A percentile compares a stretch with the other conserved stretches of the same genome.
These are phyloP conservation scores for Enteromius trimaculatus DNA, from an alignment of 2,797 vertebrate genomes.

Conservation along the genomic window DNA sequence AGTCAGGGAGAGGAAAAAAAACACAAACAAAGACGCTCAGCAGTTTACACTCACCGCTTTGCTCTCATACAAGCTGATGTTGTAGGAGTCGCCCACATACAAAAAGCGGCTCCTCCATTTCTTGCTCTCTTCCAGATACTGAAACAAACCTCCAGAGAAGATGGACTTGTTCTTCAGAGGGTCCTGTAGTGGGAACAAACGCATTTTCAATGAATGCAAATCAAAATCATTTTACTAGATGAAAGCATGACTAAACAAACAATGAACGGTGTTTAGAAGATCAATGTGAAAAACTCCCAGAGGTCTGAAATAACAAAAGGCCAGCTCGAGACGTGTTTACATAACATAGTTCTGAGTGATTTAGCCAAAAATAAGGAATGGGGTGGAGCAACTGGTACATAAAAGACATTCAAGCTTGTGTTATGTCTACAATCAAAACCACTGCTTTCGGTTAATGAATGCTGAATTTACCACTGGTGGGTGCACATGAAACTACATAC, in stretches of 20 bases:
- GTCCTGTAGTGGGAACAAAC: constrained; percentile 72
- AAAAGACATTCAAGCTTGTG: constrained; percentile 37
- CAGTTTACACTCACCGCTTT: constrained; percentile 80
- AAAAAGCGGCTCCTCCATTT: constrained; percentile 95
- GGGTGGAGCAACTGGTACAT: constrained; percentile 31
- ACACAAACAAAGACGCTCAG: background rate
- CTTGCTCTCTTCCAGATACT: constrained; percentile 93
- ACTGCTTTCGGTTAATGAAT: constrained; percentile 21
- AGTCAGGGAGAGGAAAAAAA: background rate
- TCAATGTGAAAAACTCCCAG: constrained; percentile 19
- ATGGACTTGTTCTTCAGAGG: constrained; percentile 86
- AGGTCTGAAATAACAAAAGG: constrained; percentile 12
- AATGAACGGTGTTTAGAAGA: constrained; percentile 5
- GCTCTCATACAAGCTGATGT: constrained; percentile 85
- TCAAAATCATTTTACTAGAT: constrained; percentile 16
- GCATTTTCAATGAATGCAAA: background rate
- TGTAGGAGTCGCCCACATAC: constrained; percentile 86
- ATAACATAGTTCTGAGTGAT: constrained; percentile 8
- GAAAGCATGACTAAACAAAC: constrained; percentile 8
- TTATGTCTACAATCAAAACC: constrained; percentile 43
- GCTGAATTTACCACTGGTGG: background rate
- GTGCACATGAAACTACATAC: background rate
- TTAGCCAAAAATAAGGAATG: constrained; percentile 28
- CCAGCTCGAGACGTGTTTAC: background rate
- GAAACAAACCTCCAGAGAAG: constrained; percentile 92